phyloP scores from a whole-genome alignment of 2,888 invertebrate genomes.

The Drosophila basisetae region DNA sequence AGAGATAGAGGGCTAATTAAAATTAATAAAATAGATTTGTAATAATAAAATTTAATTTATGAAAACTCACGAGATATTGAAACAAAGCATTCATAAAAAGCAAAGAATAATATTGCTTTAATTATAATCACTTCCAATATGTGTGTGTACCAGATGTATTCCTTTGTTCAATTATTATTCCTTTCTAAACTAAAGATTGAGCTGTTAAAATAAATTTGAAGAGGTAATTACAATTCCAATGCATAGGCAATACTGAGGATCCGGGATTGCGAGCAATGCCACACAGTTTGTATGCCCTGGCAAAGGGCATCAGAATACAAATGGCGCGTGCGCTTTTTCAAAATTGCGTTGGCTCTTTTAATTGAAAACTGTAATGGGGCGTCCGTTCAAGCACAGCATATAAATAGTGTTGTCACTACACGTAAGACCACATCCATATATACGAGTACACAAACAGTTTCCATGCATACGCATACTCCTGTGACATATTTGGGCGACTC shows the following conservation, averaged over 20 bases:
- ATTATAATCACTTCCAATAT: not conserved
- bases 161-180: not conserved
- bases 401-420: conserved; percentile 15
- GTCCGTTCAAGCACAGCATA: conserved; percentile 23
- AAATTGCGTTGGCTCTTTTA: conserved; percentile 55
- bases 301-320: conserved; percentile 32
- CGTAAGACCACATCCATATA: conserved; percentile 24
- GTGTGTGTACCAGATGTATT: not conserved
- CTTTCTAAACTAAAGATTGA: not conserved
- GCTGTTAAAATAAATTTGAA: not conserved
- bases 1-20: not conserved
- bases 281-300: not conserved
- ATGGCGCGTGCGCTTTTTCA: conserved; percentile 49
- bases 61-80: not conserved
- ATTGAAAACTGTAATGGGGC: conserved; percentile 59
- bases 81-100: no score
- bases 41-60: not conserved
- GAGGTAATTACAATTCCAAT: not conserved
- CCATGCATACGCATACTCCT: not conserved
- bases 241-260: not conserved
- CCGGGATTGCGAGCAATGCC: not conserved
- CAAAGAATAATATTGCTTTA: not conserved
- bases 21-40: not conserved
- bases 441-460: not conserved
- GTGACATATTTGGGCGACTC: conserved; percentile 29